Conservation (phyloP, 1,140 invertebrate genomes). For the Eurosta solidaginis region DNA sequence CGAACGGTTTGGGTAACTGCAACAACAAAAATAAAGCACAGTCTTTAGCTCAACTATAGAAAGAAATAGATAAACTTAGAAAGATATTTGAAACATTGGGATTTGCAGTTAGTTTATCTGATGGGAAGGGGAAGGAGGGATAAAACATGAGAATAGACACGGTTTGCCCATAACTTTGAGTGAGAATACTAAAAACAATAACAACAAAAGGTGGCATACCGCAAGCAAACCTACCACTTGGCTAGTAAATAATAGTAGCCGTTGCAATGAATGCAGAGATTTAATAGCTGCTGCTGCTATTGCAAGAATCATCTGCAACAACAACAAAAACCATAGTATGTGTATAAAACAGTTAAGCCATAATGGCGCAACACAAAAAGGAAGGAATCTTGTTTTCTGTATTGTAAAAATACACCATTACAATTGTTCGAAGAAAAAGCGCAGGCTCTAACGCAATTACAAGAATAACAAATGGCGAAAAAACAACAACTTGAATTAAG, state of each 20-base stretch:
- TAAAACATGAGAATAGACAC: slow-evolving; percentile 35
- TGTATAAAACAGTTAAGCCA: slow-evolving; percentile 17
- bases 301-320: slow-evolving; percentile 28
- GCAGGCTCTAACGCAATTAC: not conserved
- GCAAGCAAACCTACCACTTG: not conserved
- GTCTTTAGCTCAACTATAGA: not conserved
- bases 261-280: not conserved
- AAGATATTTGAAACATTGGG: not conserved
- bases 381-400: slow-evolving; percentile 1
- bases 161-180: slow-evolving; percentile 48
- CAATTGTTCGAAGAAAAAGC: not conserved
- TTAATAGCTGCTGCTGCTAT: not conserved
- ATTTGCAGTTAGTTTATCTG: not conserved
- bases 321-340: slow-evolving; percentile 28
- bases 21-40: slow-evolving; percentile 29
- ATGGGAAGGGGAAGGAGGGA: not conserved
- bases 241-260: slow-evolving; percentile 16
- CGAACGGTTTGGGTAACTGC: not conserved
- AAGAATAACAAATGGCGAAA: not conserved
- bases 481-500: not conserved
- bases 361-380: slow-evolving; percentile 31
- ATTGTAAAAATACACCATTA: not conserved
- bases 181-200: slow-evolving; percentile 41
- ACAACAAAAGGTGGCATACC: not conserved
- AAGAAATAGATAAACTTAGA: not conserved